Evolutionary conservation across 2,797 vertebrate genomes (phyloP), one percentile per base, ranked within the genome.

Genomic region (Taenioides sp.): DNA sequence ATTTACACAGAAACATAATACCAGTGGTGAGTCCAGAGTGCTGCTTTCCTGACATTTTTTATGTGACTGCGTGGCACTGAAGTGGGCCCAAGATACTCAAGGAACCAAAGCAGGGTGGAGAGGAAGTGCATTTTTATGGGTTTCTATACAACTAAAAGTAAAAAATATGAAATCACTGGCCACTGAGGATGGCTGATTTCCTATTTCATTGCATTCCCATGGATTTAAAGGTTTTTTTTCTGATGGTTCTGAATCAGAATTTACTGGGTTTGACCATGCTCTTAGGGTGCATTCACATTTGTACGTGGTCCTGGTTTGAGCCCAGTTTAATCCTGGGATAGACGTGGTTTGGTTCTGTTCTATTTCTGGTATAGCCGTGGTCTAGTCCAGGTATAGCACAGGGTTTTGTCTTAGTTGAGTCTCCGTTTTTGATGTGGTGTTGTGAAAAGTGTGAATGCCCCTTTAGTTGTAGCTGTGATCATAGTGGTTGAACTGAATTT

Each of bases 1-100:
- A 81, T 87, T 86, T 84, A 75, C 78, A 72, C 74, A 85, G 85
- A 84, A 89, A 90, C 80, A 57, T 78, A 83, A 87, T 80, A 75
- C 80, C 60, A 66, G 75, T 84, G 85, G 70, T 69, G 61, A 87
- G 73, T 70, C 58, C 47, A 70, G 55, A 3, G 61, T 72, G 69
- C 80, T 85, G 82, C 66, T 89, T 85, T 84, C 83, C 81, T 90
- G 80, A 70, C 70, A 69, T 90, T 88, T n/a, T 81, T 37, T 79
- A 74, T 77, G 83, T 50, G 73, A 84, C 74, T 7, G 9, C 62
- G 31, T 73, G 82, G 80, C 71, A 78, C 89, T 90, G 84, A 3
- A 23, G 75, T 70, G 84, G 74, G 70, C 78, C 74, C 73, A 67
- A 71, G 61, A 70, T 77, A 67, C 71, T 73, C 67, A 54, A 28